Evolutionary conservation across 2,888 invertebrate genomes (phyloP), one percentile per base, ranked within the genome.

Genomic region (Sympetrum striolatum): DNA sequence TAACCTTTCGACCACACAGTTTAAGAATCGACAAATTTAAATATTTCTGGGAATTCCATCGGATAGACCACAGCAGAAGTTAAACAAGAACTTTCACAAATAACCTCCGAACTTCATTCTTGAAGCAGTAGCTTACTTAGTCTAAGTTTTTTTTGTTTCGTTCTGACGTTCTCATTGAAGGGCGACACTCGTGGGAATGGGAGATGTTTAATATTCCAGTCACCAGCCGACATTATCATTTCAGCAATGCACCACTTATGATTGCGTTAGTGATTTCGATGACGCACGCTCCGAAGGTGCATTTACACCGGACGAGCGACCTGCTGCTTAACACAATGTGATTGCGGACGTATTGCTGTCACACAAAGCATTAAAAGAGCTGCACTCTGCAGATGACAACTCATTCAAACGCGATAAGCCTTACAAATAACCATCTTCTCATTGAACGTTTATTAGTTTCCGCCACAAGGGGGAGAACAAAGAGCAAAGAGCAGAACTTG

Each of bases 241-340:
- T 73, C 73, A 73, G 31, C 31, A 31, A 14, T 25, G 25, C 12
- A 25, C 31, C 25, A 15, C 25, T 73, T 31, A 73, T 31, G 73
- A 73, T 64, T 37, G 37, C 64, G 35, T 39, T n/a, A 37, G 60
- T 35, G 48, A 58, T 86, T 86, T 64, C 60, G 31, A 22, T 86
- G 86, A 86, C 60, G 58, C 86, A 86, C 22, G n/a, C 60, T 5
- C 22, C 25, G 22, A 37, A 86, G 86, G 37, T 31, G 64, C 86
- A 86, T 86, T 60, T 86, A 60, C 22, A 60, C 58, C 53, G 44
- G 82, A 82, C 82, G 58, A 53, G n/a, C 37, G 86, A 60, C 86
- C 60, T 60, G 58, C 86, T 82, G 58, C 82, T 60, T 22, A 86
- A 86, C 58, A 58, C 60, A 35, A 86, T 86, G n/a, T 82, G 82